phyloP scores from a whole-genome alignment of 2,888 invertebrate species.

The Marronus borbonicus region DNA sequence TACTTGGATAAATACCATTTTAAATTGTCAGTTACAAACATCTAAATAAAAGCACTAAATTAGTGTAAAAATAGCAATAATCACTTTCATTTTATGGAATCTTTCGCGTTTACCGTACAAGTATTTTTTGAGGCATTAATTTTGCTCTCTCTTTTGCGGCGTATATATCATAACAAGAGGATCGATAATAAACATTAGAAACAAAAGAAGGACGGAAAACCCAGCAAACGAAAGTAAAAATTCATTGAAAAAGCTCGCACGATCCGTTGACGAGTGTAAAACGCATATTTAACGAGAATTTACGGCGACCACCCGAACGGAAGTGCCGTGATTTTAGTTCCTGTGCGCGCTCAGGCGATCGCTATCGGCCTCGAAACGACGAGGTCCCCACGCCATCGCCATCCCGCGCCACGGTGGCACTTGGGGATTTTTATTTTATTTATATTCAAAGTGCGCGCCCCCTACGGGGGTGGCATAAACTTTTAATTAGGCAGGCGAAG shows the following conservation, averaged over 20 bases:
- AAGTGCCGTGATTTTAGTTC: slow-evolving; percentile 57
- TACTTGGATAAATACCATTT: too few relatives aligned
- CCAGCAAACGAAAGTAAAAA: neutral
- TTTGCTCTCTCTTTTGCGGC: too few relatives aligned
- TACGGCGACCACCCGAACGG: slow-evolving; percentile 57
- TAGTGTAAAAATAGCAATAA: too few relatives aligned
- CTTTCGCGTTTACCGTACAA: too few relatives aligned
- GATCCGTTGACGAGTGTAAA: slow-evolving; percentile 42
- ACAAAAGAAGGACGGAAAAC: too few relatives aligned
- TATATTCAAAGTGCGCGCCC: slow-evolving; percentile 49
- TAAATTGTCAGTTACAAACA: too few relatives aligned
- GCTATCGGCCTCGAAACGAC: slow-evolving; percentile 36
- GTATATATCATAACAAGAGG: too few relatives aligned
- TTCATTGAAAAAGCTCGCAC: slow-evolving; percentile 38
- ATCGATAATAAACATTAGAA: too few relatives aligned
- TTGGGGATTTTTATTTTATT: slow-evolving; percentile 52
- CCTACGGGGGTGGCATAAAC: slow-evolving; percentile 51
- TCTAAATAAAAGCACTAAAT: too few relatives aligned
- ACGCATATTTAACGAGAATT: slow-evolving; percentile 53
- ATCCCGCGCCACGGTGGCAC: slow-evolving; percentile 7
- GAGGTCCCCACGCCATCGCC: slow-evolving; percentile 10
- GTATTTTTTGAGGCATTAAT: too few relatives aligned
- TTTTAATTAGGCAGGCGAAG: slow-evolving; percentile 48
- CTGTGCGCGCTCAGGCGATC: slow-evolving; percentile 49
- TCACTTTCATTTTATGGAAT: too few relatives aligned